Conservation (phyloP, 2,113 vertebrate genomes). For the Callorhinus ursinus region DNA sequence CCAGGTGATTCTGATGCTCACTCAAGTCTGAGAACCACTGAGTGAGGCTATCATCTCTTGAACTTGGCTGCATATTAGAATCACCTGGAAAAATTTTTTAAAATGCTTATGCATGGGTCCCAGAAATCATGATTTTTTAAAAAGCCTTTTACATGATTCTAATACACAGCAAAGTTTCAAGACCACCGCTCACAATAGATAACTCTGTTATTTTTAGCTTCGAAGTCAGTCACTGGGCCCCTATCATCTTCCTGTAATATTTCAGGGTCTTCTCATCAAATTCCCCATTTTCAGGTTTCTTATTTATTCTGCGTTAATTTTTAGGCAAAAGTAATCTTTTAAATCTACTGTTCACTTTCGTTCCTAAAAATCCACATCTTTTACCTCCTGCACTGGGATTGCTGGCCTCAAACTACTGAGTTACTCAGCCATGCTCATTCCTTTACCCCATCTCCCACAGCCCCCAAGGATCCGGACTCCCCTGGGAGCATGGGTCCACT, state of each 20-base stretch:
- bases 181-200: not conserved
- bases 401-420: not conserved
- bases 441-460: not conserved
- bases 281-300: not conserved
- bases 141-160: not conserved
- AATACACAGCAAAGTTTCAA: not conserved
- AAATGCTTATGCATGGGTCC: not conserved
- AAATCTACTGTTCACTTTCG: not conserved
- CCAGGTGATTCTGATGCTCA: not conserved
- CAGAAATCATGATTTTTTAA: not conserved
- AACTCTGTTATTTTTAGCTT: not conserved
- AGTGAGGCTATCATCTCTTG: not conserved
- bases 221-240: not conserved
- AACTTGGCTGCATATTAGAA: not conserved
- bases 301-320: not conserved
- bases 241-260: not conserved
- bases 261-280: not conserved
- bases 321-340: not conserved
- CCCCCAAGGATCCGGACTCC: not conserved
- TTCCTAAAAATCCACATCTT: not conserved
- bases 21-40: not conserved
- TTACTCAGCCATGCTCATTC: not conserved
- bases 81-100: not conserved
- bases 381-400: not conserved
- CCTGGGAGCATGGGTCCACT: accelerated